These are phyloP conservation scores for Lordiphosa stackelbergi DNA, from an alignment of 1,140 invertebrate genomes.

Conservation along the genomic window DNA sequence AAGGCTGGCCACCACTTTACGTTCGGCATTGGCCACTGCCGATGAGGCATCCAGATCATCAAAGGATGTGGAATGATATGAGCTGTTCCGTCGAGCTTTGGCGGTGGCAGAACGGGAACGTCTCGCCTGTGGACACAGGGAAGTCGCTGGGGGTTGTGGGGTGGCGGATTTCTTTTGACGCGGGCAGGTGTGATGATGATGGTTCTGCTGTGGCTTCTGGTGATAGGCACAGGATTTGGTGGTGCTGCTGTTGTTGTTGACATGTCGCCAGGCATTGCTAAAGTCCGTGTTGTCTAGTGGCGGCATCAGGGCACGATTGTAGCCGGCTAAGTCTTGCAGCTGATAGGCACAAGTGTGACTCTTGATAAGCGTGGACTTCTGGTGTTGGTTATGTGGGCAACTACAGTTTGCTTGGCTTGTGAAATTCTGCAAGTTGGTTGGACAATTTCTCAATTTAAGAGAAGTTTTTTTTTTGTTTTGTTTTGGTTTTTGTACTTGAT, in stretches of 20 bases:
- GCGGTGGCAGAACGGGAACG: slow-evolving; percentile 47
- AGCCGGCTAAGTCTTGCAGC: slow-evolving; percentile 57
- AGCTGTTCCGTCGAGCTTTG: slow-evolving; percentile 60
- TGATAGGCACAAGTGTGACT: slow-evolving; percentile 66
- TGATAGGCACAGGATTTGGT: slow-evolving; percentile 48
- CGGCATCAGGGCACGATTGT: slow-evolving; percentile 63
- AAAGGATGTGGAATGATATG: slow-evolving; percentile 60
- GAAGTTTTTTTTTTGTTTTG: not conserved
- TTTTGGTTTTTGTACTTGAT: slow-evolving; percentile 53
- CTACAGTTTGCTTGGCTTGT: slow-evolving; percentile 67
- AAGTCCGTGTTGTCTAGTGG: slow-evolving; percentile 63
- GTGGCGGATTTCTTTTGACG: slow-evolving; percentile 51
- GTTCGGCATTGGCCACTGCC: slow-evolving; percentile 55
- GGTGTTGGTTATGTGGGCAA: slow-evolving; percentile 59
- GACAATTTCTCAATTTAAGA: slow-evolving; percentile 9
- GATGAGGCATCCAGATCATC: slow-evolving; percentile 64
- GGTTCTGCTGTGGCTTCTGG: slow-evolving; percentile 27
- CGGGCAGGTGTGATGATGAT: slow-evolving; percentile 60
- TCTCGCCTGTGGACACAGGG: slow-evolving; percentile 29
- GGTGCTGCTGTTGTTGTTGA: slow-evolving; percentile 50
- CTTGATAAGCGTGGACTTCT: slow-evolving; percentile 58
- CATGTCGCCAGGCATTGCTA: slow-evolving; percentile 50
- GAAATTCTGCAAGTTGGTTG: slow-evolving; percentile 61
- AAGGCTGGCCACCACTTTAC: slow-evolving; percentile 69
- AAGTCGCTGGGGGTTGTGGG: slow-evolving; percentile 23